Evolutionary conservation across 1,140 invertebrate genomes (phyloP).

Genomic region (Trachymyrmex cornetzi): DNA sequence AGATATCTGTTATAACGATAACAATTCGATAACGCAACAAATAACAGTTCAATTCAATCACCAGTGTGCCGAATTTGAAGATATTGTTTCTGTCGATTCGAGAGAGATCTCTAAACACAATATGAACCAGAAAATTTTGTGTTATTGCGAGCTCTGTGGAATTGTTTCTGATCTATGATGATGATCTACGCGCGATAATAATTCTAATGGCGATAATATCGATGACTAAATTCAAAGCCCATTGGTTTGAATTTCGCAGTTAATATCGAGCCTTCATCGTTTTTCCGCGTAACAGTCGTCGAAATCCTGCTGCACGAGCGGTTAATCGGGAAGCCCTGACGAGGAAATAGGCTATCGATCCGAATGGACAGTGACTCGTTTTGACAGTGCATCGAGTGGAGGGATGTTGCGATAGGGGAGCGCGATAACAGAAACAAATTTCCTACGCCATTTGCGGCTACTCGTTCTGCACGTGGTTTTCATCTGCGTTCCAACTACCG

Average conservation of each 20-base stretch:
- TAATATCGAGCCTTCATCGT: conserved; percentile 53
- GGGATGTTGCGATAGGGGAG: conserved; percentile 69
- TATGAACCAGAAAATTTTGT: background rate
- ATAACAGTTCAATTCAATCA: conserved; percentile 19
- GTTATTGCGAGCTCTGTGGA: background rate
- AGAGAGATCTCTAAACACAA: background rate
- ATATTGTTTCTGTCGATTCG: conserved; percentile 12
- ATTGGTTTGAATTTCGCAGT: conserved; percentile 60
- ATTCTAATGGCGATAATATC: background rate
- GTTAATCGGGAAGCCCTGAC: conserved; percentile 82
- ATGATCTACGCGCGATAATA: background rate
- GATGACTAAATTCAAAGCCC: conserved; percentile 9
- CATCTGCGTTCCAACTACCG: conserved; percentile 62
- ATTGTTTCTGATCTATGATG: conserved; percentile 4
- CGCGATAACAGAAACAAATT: conserved; percentile 80
- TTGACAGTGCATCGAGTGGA: conserved; percentile 75
- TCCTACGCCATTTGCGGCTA: conserved; percentile 75
- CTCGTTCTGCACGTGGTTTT: conserved; percentile 68
- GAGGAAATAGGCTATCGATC: conserved; percentile 85
- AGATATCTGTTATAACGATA: conserved; percentile 22
- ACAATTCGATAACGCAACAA: conserved; percentile 11
- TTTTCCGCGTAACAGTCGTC: conserved; percentile 56
- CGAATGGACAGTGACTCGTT: conserved; percentile 79
- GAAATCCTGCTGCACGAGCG: conserved; percentile 60
- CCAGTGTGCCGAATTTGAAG: background rate